Base-by-base conservation (phyloP, 2,888 invertebrate genomes). In the Spilosoma lubricipeda region DNA sequence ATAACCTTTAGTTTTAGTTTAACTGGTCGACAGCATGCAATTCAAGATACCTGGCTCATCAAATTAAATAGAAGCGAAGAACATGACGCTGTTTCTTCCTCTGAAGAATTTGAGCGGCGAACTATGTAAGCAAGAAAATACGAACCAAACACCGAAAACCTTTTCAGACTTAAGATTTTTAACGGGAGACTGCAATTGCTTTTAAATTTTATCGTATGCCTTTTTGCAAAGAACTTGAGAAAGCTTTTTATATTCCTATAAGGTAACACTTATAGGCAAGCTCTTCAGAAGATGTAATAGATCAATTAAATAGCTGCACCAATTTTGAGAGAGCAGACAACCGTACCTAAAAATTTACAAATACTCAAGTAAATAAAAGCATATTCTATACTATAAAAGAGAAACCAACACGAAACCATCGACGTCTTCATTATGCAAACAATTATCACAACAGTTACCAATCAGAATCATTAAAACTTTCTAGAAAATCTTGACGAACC, bases 401-500 rank as follows among this genome's bases (percentile, higher is more conserved):
- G 45, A 30, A 42, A 45, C 23, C 1, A 30, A 48, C 20, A 45
- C 20, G 18, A 48, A 48, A 11, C 20, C 11, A 33, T 48, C 30
- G 48, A 33, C 23, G 27, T 67, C 13, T 48, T 48, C 20, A 33
- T 48, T 67, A 67, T 33, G 48, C 45, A 59, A 27, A 56, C 36
- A 36, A 70, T 9, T 39, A 59, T 59, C 39, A 20, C 27, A 70
- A 59, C 27, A 23, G 45, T 48, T 48, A 45, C 45, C 30, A 20
- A 27, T 67, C 33, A 23, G 13, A 33, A 48, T 30, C 23, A 33
- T 67, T 20, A 30, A 67, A 48, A 67, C 67, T 67, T 67, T 67
- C 48, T 67, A 45, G 45, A 30, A 67, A 67, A 67, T 45, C 45
- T 30, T 63, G 18, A 30, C 15, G 5, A 63, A 30, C 63, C 63